Conservation (phyloP, 1,140 invertebrate genomes). For the Heliconius nattereri region DNA sequence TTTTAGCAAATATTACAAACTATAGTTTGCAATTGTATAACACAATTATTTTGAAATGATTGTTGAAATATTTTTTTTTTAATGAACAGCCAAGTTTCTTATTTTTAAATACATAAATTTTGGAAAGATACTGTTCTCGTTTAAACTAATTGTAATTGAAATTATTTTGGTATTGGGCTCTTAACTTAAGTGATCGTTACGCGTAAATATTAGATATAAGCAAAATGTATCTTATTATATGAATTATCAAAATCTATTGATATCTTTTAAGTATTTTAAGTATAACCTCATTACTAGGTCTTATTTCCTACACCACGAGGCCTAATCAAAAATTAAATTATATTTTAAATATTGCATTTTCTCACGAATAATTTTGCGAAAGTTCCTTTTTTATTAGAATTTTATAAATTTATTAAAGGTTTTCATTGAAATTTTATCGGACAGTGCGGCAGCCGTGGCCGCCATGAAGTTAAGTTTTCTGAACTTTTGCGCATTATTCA, state of each 20-base stretch:
- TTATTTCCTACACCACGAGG: constrained; percentile 19
- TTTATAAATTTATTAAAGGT: constrained; percentile 26
- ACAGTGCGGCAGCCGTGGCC: no score
- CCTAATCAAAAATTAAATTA: constrained; percentile 31
- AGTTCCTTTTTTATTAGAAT: constrained; percentile 38
- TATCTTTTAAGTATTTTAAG: constrained; percentile 5
- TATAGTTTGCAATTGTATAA: no score
- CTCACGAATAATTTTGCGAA: constrained; percentile 26
- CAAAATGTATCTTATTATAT: background rate
- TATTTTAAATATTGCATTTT: constrained; percentile 29
- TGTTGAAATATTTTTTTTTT: background rate
- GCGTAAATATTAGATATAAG: constrained; percentile 25
- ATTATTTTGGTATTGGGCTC: constrained; percentile 30
- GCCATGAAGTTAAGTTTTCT: no score
- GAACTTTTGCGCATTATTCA: no score
- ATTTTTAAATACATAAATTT: background rate
- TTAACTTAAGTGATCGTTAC: constrained; percentile 15
- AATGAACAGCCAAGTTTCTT: background rate
- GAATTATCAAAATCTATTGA: background rate
- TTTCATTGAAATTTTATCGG: constrained; percentile 16
- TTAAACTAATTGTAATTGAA: constrained; percentile 10
- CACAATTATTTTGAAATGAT: background rate
- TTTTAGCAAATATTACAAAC: background rate
- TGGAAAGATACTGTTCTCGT: background rate
- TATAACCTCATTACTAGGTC: background rate